Conservation (phyloP, 1,140 invertebrate species). For the Copidosoma floridanum region DNA sequence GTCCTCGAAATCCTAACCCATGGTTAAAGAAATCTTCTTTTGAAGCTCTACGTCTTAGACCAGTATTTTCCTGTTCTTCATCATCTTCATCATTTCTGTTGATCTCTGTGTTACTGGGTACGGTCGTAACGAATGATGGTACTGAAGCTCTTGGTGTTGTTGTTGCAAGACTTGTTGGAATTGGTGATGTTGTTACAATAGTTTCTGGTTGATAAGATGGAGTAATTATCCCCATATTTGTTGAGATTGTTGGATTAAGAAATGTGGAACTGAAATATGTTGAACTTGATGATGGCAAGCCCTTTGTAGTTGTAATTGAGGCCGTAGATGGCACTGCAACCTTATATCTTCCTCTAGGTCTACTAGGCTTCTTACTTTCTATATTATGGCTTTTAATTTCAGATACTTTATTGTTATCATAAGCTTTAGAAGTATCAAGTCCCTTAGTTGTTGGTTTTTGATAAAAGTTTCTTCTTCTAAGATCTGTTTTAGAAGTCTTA, state of each 20-base stretch:
- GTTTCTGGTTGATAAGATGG: background rate
- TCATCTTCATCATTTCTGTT: background rate
- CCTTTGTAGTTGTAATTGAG: background rate
- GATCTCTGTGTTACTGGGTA: background rate
- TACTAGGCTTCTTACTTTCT: background rate
- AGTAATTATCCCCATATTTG: background rate
- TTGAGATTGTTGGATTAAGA: no score
- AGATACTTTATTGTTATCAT: background rate
- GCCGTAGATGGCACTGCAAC: background rate
- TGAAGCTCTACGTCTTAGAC: background rate
- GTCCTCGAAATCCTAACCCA: constrained; percentile 49
- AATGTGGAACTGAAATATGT: no score
- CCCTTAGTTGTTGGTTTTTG: background rate
- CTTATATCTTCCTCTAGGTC: constrained; percentile 1
- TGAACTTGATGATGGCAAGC: no score
- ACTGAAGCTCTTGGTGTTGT: background rate
- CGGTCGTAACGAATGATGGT: background rate
- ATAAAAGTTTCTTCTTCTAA: background rate
- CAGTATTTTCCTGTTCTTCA: background rate
- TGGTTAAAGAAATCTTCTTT: constrained; percentile 52
- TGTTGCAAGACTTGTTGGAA: background rate
- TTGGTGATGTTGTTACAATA: no score
- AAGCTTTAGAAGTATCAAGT: background rate
- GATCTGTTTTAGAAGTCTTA: background rate
- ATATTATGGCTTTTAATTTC: background rate